These are phyloP conservation scores for Paguma larvata DNA, from an alignment of 2,797 vertebrate species.

Conservation along the genomic window DNA sequence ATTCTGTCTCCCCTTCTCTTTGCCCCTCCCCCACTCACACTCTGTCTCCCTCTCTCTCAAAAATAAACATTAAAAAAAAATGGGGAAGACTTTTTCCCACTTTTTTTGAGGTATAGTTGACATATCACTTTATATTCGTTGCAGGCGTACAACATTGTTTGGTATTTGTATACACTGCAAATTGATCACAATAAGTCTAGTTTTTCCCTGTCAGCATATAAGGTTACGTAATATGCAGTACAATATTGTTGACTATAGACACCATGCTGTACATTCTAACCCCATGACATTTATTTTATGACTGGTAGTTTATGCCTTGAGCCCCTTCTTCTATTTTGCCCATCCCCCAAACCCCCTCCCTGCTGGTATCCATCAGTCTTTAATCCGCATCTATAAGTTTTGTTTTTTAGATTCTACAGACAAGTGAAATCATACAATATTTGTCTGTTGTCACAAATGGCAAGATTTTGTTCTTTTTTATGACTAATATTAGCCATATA, in stretches of 20 bases:
- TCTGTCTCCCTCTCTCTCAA: too few species aligned
- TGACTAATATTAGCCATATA: background rate
- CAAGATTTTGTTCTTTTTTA: background rate
- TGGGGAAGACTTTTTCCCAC: too few species aligned
- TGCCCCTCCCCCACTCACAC: too few species aligned
- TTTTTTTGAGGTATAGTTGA: background rate
- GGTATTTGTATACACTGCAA: background rate
- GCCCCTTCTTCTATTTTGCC: background rate
- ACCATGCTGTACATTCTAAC: background rate
- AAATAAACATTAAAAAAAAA: too few species aligned
- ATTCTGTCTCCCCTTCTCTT: too few species aligned
- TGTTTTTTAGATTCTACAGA: background rate
- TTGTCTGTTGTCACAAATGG: background rate
- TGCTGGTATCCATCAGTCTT: background rate
- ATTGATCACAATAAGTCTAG: background rate
- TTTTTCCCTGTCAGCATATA: background rate
- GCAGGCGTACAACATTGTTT: background rate
- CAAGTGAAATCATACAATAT: background rate
- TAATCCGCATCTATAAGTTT: background rate
- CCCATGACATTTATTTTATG: background rate
- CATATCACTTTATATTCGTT: background rate
- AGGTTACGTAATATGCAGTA: background rate
- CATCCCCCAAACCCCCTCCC: background rate
- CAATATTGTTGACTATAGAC: background rate
- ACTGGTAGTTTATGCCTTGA: background rate